These are phyloP conservation scores for Scolopax rusticola DNA, from an alignment of 2,797 vertebrate species.

Conservation along the genomic window DNA sequence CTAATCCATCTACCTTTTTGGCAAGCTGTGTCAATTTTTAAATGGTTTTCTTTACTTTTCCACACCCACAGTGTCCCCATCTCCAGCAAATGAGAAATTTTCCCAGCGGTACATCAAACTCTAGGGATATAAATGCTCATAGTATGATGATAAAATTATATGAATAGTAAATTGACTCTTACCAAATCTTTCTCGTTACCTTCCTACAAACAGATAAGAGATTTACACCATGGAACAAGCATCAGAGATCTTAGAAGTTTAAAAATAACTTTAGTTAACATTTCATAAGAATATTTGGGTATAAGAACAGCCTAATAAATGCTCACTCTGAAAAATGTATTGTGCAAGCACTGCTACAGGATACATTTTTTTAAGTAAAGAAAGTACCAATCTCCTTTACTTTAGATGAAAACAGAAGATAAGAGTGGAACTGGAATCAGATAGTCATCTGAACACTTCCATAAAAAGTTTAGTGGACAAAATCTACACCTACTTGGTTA, in stretches of 20 bases:
- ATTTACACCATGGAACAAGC: not conserved
- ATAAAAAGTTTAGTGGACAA: not conserved
- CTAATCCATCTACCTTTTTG: not conserved
- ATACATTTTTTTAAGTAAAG: not conserved
- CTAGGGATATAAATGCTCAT: not conserved
- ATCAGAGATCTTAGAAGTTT: not conserved
- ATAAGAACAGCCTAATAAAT: not conserved
- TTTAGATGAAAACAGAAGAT: not conserved
- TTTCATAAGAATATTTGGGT: not conserved
- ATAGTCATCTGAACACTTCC: not conserved
- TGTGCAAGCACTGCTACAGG: not conserved
- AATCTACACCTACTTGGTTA: not conserved
- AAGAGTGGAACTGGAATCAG: not conserved
- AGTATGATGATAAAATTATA: not conserved
- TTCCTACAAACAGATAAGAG: not conserved
- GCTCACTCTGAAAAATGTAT: not conserved
- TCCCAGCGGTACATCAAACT: not conserved
- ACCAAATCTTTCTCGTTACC: not conserved
- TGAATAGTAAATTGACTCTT: conserved; percentile 2
- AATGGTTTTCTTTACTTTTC: conserved; percentile 4
- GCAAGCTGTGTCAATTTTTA: conserved; percentile 10
- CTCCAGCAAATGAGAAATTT: not conserved
- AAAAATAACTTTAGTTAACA: conserved; percentile 22
- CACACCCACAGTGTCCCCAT: not conserved
- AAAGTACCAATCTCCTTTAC: not conserved